Evolutionary conservation across 2,113 vertebrate species (phyloP), one percentile per base, ranked within the genome.

Genomic region (Oplegnathus fasciatus): DNA sequence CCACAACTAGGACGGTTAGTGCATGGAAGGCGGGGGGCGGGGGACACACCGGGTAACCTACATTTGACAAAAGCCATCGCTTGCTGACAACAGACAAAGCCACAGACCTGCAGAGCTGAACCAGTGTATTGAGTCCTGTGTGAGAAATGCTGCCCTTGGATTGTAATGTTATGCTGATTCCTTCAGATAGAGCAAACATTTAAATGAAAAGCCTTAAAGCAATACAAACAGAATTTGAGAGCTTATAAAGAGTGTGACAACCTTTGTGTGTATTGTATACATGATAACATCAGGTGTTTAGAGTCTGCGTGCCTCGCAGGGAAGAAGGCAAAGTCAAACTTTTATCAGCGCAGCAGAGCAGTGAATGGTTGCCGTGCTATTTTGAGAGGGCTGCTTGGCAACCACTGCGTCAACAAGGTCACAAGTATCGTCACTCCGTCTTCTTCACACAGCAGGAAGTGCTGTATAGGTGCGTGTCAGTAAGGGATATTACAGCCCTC

Each of bases 331-430:
- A 91, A 89, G 82, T 83, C 66, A 76, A 92, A 91, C 80, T 86
- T 91, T 72, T 83, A 85, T 86, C 89, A 83, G 78, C 11, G 13
- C 1, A 66, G 67, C 78, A 22, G 52, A 75, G 30, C 11, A 82
- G 73, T 73, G 37, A 86, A 72, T 55, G 81, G 83, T 72, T 80
- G 78, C 37, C 42, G 52, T 61, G 80, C 80, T 91, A 90, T 94
- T 94, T 92, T 55, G 70, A 93, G 86, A 58, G 3, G 22, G 91
- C 37, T 86, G 83, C 93, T 84, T 81, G 69, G 94, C 91, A 93
- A 96, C 94, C 42, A 4, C 22, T 78, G 83, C 24, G 46, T 93
- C 90, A 94, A 88, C 82, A 86, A 80, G 77, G 76, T 83, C 88
- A 92, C 71, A 85, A 80, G 87, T 13, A 40, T 81, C 14, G 50